phyloP scores from a whole-genome alignment of 2,797 vertebrate species.

The Babyrousa celebensis region DNA sequence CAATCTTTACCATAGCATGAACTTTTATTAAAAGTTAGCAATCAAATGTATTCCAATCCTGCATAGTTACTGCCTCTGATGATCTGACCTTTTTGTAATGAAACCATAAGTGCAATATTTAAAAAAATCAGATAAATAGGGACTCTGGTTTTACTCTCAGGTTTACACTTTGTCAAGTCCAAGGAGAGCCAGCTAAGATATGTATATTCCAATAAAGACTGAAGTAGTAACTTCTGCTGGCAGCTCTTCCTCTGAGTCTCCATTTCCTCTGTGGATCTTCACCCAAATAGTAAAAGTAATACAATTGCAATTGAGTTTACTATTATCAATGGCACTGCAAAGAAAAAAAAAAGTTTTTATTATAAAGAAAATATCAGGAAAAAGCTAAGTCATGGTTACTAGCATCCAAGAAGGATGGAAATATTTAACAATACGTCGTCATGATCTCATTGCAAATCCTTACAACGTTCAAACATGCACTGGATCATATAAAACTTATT shows the following conservation, averaged over 20 bases:
- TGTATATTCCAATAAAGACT: constrained; percentile 80
- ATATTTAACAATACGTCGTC: constrained; percentile 33
- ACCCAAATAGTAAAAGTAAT: constrained; percentile 96
- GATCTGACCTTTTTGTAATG: constrained; percentile 83
- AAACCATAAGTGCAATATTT: constrained; percentile 84
- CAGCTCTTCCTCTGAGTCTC: constrained; percentile 82
- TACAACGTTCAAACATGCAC: neutral
- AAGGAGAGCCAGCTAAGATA: constrained; percentile 78
- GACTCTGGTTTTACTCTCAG: constrained; percentile 88
- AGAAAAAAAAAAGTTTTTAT: constrained; percentile 70
- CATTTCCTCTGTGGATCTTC: constrained; percentile 82
- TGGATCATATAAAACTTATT: constrained; percentile 48
- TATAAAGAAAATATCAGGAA: constrained; percentile 61
- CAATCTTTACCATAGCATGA: constrained; percentile 45
- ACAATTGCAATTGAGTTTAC: constrained; percentile 95
- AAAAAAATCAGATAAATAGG: constrained; percentile 87
- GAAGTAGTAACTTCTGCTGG: constrained; percentile 69
- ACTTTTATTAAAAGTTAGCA: constrained; percentile 75
- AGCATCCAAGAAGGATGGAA: constrained; percentile 44
- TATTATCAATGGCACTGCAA: constrained; percentile 96
- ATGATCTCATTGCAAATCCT: constrained; percentile 6
- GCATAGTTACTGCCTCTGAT: constrained; percentile 36
- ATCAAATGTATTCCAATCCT: constrained; percentile 78
- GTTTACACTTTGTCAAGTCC: constrained; percentile 81
- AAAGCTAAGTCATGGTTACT: constrained; percentile 53